phyloP scores from a whole-genome alignment of 2,113 vertebrate species.

The Equus quagga region DNA sequence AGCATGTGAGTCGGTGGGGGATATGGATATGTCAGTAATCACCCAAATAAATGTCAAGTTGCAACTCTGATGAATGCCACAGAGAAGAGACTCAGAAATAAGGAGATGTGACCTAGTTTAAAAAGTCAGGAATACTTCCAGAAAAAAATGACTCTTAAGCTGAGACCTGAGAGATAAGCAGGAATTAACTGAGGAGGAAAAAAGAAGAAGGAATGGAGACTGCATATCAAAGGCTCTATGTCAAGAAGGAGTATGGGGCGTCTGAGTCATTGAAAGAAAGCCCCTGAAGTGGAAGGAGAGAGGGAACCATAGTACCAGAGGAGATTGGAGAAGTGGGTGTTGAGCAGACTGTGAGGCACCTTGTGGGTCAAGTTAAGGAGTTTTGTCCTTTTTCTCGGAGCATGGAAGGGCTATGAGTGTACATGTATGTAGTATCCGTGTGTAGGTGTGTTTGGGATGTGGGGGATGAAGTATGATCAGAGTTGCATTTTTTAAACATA shows the following conservation, averaged over 20 bases:
- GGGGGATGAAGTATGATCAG: neutral
- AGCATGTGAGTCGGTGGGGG: neutral
- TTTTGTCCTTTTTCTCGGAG: neutral
- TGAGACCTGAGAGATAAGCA: neutral
- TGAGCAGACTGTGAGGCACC: neutral
- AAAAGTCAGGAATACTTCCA: neutral
- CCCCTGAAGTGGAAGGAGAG: neutral
- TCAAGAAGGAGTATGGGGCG: neutral
- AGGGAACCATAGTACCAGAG: neutral
- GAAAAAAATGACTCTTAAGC: neutral
- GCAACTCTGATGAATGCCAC: too few species aligned
- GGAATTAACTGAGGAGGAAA: neutral
- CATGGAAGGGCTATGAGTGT: neutral
- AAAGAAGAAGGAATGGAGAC: neutral
- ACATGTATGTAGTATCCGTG: neutral
- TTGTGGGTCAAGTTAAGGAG: neutral
- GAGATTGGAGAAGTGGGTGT: too few species aligned
- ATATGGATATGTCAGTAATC: neutral
- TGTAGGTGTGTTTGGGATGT: neutral
- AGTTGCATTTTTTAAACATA: neutral
- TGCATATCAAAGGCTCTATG: neutral
- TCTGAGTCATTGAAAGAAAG: neutral
- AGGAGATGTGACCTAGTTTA: neutral
- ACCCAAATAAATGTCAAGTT: neutral
- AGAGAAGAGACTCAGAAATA: neutral